phyloP scores from a whole-genome alignment of 2,113 vertebrate species.

The Brienomyrus longianalis region DNA sequence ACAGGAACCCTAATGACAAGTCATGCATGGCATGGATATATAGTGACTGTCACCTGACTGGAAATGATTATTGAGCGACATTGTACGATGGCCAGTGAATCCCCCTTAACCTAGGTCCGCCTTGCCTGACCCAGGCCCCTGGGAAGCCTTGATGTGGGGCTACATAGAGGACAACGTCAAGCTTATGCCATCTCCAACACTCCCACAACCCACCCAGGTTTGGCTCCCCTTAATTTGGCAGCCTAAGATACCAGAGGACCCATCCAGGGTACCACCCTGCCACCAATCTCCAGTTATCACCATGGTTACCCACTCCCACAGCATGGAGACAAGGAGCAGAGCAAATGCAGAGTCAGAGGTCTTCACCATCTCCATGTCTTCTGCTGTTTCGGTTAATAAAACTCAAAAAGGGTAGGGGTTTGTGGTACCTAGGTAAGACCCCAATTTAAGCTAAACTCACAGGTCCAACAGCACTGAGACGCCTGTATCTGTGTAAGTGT shows the following conservation, averaged over 20 bases:
- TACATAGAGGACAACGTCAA: background rate
- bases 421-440: constrained; percentile 31
- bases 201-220: background rate
- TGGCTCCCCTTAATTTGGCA: background rate
- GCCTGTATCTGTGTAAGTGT: background rate
- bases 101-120: background rate
- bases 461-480: constrained; percentile 29
- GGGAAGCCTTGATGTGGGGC: background rate
- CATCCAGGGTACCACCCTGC: background rate
- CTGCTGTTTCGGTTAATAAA: constrained; percentile 6
- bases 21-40: background rate
- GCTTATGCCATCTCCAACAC: background rate
- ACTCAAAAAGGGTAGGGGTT: constrained; percentile 19
- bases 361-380: background rate
- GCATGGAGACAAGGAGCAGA: background rate
- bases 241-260: background rate
- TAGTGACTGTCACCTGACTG: background rate
- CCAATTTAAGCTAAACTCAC: constrained; percentile 40
- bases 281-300: background rate
- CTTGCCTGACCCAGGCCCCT: background rate
- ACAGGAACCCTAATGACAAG: background rate
- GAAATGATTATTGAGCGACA: background rate
- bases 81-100: background rate
- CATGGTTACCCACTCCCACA: background rate
- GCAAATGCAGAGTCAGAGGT: background rate